Evolutionary conservation across 2,888 invertebrate species (phyloP), one percentile per base, ranked within the genome.

Genomic region (Phasia obesa): DNA sequence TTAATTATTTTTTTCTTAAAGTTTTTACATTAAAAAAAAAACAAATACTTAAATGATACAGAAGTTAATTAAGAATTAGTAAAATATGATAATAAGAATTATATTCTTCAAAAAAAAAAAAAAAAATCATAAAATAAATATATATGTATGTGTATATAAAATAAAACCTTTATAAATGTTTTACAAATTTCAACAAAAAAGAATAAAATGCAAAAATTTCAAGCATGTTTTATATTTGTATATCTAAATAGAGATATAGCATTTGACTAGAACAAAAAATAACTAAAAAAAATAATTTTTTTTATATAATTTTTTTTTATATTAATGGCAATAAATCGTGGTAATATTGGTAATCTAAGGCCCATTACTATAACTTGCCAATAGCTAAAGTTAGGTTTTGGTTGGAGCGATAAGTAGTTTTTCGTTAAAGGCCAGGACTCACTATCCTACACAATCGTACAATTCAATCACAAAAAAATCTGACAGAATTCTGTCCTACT

Each of bases 181-280:
- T 69, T 42, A 49, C n/a, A 65, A 49, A 15, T 35, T 35, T 11
- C 11, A 67, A 71, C 38, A 67, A 75, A 42, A 75, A 62, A 74
- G 19, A 51, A 74, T 59, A 76, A 81, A 84, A 78, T 74, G 70
- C 65, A 67, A 55, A 49, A 70, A 67, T 62, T 55, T 67, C 35
- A 81, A 71, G 53, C 70, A 75, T n/a, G n/a, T 55, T 73, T 70
- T 74, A 47, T 17, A 17, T 7, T 19, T 81, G 55, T 73, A 74
- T 69, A 62, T 1, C 35, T 75, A 79, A 80, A 75, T 70, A 79
- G 74, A 71, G n/a, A n/a, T n/a, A 53, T 62, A 79, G 67, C 75
- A 75, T 83, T 83, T 83, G 83, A 83, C 83, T 83, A 83, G 83
- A 83, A 79, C 49, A 64, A 79, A 71, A 59, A 76, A 71, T 47